Evolutionary conservation across 2,113 vertebrate species (phyloP), one percentile per base, ranked within the genome.

Genomic region (Otus sunia): DNA sequence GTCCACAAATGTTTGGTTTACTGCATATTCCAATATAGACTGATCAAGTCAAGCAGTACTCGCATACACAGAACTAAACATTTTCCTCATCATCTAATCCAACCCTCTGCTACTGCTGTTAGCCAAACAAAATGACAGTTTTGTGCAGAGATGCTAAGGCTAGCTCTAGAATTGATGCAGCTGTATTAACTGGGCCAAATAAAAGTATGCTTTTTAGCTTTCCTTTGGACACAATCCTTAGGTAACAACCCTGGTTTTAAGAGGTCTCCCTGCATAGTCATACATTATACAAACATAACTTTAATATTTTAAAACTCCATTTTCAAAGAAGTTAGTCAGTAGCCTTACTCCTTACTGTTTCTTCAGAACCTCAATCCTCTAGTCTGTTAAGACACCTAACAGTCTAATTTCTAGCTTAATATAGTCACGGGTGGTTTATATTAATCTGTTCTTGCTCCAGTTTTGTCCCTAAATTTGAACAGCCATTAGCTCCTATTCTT

Each of bases 341-440:
- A 92, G 36, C 18, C 32, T 73, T 49, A 63, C 7, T 58, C 43
- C 12, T 85, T 72, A 37, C 17, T 41, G 13, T 29, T 90, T 83
- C 50, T 83, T 86, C 50, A 83, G 43, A 88, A 86, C 2, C 27
- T 47, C 5, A 32, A 39, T 21, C 5, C 29, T 82, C 64, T 45
- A 37, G 8, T 39, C 36, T 59, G 39, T 67, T 63, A 34, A 45
- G 23, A 64, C 14, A 56, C 6, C 12, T 60, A 12, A 43, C 4
- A 92, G 30, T 27, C 36, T 23, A 20, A 66, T 36, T 74, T 88
- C 50, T 59, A 43, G 50, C 19, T 19, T 62, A 45, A 64, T 9
- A 27, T 0, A 76, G 20, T 7, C 17, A 66, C 1, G 1, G 32
- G 15, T 43, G 34, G 5, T 62, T 62, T 8, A 4, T n/a, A 76